Evolutionary conservation across 2,113 vertebrate genomes (phyloP).

Genomic region (Elephantulus edwardii): DNA sequence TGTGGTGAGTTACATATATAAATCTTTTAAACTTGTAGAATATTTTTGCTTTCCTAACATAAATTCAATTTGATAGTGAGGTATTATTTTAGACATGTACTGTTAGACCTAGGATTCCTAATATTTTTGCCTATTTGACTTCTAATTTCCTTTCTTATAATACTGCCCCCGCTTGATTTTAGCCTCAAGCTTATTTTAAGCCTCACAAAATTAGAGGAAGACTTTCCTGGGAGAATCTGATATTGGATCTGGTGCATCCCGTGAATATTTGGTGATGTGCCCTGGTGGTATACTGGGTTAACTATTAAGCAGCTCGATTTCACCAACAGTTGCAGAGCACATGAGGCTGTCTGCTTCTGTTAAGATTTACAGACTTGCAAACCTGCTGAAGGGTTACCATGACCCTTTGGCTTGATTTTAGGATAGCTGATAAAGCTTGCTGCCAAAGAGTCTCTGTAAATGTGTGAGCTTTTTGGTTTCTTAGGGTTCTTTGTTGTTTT

Average conservation of each 20-base stretch:
- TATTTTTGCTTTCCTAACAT: background rate
- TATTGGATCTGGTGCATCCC: background rate
- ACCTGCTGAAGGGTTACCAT: too few species aligned
- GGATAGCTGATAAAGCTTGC: background rate
- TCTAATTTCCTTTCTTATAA: constrained; percentile 21
- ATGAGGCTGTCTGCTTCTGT: too few species aligned
- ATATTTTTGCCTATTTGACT: background rate
- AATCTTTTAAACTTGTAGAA: background rate
- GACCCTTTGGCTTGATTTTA: too few species aligned
- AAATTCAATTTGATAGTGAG: constrained; percentile 3
- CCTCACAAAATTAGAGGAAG: background rate
- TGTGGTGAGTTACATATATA: background rate
- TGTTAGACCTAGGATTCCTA: background rate
- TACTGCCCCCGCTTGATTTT: background rate
- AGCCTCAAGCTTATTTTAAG: background rate
- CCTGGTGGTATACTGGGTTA: too few species aligned
- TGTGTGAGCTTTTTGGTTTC: background rate
- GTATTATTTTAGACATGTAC: background rate
- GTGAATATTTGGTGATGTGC: too few species aligned
- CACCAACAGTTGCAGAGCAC: too few species aligned
- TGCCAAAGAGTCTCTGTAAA: background rate
- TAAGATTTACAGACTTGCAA: too few species aligned
- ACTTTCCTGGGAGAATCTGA: background rate
- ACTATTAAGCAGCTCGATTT: too few species aligned
- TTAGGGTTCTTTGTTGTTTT: background rate